A percentile compares a stretch with the other conserved stretches of the same genome.
Evolutionary conservation across 2,888 invertebrate genomes (phyloP).

Genomic region (Aethes cnicana): DNA sequence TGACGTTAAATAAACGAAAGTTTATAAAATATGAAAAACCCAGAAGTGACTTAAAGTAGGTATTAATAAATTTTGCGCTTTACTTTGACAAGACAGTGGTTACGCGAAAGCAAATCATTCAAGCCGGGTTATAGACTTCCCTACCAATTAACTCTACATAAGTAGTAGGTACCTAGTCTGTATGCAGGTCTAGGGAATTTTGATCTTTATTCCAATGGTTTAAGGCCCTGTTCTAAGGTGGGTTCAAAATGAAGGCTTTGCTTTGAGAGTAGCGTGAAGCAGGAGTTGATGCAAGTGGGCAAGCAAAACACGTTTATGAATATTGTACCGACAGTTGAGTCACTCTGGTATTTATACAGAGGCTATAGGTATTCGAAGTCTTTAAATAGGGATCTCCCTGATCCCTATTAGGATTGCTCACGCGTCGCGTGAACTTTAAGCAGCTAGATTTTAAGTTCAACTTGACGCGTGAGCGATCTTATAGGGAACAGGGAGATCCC

Average conservation of each 20-base stretch:
- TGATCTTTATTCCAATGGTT: background rate
- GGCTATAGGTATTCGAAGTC: too few relatives aligned
- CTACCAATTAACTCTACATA: conserved; percentile 14
- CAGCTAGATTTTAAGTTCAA: too few relatives aligned
- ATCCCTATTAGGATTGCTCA: too few relatives aligned
- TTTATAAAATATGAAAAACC: too few relatives aligned
- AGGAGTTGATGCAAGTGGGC: conserved; percentile 21
- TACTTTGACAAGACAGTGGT: conserved; percentile 27
- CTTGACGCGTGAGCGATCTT: too few relatives aligned
- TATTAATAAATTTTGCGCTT: conserved; percentile 12
- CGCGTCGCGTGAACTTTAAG: too few relatives aligned
- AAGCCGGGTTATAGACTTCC: conserved; percentile 17
- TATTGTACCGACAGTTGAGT: conserved; percentile 4
- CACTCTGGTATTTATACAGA: too few relatives aligned
- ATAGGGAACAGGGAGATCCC: too few relatives aligned
- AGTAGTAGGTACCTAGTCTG: too few relatives aligned
- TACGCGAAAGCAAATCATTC: conserved; percentile 25
- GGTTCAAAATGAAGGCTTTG: conserved; percentile 1
- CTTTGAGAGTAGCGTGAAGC: conserved; percentile 2
- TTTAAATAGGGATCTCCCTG: too few relatives aligned
- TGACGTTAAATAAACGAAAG: too few relatives aligned
- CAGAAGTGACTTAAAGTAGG: background rate
- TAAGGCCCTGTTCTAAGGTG: conserved; percentile 3
- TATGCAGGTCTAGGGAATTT: background rate
- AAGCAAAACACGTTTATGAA: conserved; percentile 25